A percentile compares a stretch with the other conserved stretches of the same genome.
Conservation (phyloP, 2,113 vertebrate genomes). For the Candoia aspera region DNA sequence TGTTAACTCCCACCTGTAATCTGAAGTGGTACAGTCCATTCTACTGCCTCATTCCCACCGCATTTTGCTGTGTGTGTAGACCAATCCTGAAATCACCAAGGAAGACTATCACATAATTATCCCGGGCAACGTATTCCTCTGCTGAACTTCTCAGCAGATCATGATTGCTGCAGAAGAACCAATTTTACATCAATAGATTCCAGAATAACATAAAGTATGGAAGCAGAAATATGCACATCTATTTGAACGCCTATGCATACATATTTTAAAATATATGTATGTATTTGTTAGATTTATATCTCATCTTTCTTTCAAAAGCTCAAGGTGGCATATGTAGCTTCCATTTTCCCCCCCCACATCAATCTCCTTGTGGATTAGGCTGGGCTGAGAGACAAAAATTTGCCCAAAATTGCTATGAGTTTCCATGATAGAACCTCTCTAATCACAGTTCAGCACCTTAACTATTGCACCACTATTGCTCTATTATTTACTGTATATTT, state of each 20-base stretch:
- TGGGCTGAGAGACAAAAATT: not conserved
- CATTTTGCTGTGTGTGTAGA: not conserved
- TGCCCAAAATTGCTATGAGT: not conserved
- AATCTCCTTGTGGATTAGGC: not conserved
- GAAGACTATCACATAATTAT: slow-evolving; percentile 16
- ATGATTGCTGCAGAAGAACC: not conserved
- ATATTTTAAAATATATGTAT: not conserved
- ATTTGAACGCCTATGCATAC: not conserved
- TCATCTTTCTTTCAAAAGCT: not conserved
- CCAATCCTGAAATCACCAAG: slow-evolving; percentile 11
- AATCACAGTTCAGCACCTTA: not conserved
- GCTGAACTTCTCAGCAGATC: not conserved
- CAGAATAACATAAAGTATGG: not conserved
- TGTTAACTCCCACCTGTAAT: not conserved
- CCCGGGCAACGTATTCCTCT: not conserved
- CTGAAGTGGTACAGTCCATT: not conserved
- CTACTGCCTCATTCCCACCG: not conserved
- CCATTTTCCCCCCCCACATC: not conserved
- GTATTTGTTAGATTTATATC: not conserved
- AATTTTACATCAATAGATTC: not conserved
- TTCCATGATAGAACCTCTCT: not conserved
- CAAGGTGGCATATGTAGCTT: not conserved
- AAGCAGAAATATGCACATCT: not conserved
- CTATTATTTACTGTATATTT: not conserved
- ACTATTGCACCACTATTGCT: not conserved